Percentiles rank a stretch among this genome's conserved stretches.
These are phyloP conservation scores for pig (Sus scrofa) DNA, from an alignment of 2,113 vertebrate genomes.

Conservation along the genomic window DNA sequence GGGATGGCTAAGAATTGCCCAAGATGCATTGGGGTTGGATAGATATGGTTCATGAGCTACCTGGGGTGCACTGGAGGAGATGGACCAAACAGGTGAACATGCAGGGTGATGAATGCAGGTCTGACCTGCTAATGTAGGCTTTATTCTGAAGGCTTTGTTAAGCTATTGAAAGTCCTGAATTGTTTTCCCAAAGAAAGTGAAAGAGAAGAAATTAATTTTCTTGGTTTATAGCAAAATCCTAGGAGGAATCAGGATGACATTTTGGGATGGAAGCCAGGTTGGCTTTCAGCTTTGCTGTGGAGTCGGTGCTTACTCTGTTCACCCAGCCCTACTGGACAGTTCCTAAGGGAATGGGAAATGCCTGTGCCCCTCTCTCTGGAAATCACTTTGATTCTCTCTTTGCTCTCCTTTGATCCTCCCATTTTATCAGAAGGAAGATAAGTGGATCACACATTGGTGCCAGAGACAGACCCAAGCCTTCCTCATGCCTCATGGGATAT, in stretches of 20 bases:
- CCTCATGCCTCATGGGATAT: neutral
- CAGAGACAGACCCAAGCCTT: neutral
- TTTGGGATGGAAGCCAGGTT: neutral
- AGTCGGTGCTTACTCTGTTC: no score
- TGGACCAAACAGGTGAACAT: neutral
- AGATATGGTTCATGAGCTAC: neutral
- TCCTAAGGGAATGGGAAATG: neutral
- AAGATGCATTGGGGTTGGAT: neutral
- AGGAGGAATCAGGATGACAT: neutral
- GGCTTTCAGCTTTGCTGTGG: neutral
- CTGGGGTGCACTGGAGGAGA: neutral
- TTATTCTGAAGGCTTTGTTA: neutral
- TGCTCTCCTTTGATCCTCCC: neutral
- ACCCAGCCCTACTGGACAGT: neutral
- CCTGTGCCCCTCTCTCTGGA: neutral
- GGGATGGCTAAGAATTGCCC: neutral
- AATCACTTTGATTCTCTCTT: neutral
- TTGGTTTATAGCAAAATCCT: neutral
- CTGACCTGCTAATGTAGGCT: neutral
- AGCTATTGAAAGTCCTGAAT: neutral
- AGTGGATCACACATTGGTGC: neutral
- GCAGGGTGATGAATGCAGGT: neutral
- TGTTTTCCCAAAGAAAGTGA: neutral
- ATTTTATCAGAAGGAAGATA: conserved; percentile 7
- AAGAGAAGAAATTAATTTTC: conserved; percentile 2